Evolutionary conservation across 1,140 invertebrate species (phyloP), one percentile per base, ranked within the genome.

Genomic region (Pemphigus obesinymphae): DNA sequence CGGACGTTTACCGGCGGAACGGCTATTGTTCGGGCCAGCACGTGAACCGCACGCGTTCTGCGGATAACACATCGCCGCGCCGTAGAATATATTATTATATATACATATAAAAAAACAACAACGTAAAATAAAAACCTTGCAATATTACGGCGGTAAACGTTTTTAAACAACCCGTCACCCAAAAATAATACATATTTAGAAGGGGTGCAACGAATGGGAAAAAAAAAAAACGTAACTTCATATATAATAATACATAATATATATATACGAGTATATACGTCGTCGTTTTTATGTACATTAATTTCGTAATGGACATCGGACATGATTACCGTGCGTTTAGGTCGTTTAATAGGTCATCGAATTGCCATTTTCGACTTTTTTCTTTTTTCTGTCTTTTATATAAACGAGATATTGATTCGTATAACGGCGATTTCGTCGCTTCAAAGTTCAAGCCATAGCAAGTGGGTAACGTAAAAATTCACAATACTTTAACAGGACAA

Each of bases 221-320:
- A 50, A 73, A n/a, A n/a, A 17, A 53, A 23, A 11, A 23, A 55
- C 53, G 53, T n/a, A n/a, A n/a, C n/a, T n/a, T n/a, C n/a, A n/a
- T n/a, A n/a, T n/a, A n/a, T n/a, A n/a, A n/a, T n/a, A n/a, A 45
- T 43, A 73, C 48, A 29, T 55, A 37, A 29, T 26, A 11, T 34
- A 73, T n/a, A 6, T 40, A 8, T n/a, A 37, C 34, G 43, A n/a
- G 17, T 34, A 17, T 53, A 23, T 23, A 34, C 40, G 66, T 40
- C 37, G 15, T 45, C 23, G 34, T 45, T 72, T 45, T 72, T 72
- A 20, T 45, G 43, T 72, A 80, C 34, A 61, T 80, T 80, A 80
- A 80, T 80, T 61, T 80, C 75, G 34, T 80, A 80, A 80, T 80
- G 75, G 75, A 76, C 73, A 37, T 76, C 23, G 73, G 37, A 58